Conservation (phyloP, 2,113 vertebrate species). For the Onychostruthus taczanowskii region DNA sequence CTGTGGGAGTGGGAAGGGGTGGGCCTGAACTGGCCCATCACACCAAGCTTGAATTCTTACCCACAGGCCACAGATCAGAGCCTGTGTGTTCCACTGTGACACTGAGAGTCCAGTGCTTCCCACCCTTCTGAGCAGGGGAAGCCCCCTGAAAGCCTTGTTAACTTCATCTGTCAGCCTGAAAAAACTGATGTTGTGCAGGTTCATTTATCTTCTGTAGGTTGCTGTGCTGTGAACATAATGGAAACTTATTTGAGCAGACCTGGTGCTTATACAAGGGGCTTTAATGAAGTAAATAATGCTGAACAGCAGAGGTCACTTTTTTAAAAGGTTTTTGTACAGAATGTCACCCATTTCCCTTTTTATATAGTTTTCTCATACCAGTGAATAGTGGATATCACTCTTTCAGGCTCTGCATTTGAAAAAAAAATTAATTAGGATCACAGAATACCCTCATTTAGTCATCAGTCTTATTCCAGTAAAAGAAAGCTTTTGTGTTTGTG, state of each 20-base stretch:
- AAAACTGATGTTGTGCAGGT: not conserved
- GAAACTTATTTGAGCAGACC: not conserved
- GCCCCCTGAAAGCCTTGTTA: not conserved
- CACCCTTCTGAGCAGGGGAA: not conserved
- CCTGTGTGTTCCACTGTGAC: not conserved
- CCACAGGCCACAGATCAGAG: not conserved
- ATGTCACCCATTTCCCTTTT: not conserved
- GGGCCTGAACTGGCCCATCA: not conserved
- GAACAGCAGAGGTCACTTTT: not conserved
- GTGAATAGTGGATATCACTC: not conserved
- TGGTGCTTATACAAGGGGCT: not conserved
- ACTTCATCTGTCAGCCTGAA: not conserved
- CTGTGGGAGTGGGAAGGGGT: not conserved
- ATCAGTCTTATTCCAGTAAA: not conserved
- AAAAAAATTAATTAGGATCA: not conserved
- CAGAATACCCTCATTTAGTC: not conserved
- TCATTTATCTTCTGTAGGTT: not conserved
- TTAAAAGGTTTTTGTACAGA: not conserved
- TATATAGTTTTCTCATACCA: not conserved
- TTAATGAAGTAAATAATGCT: constrained; percentile 3
- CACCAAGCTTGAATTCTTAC: not conserved
- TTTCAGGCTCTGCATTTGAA: not conserved
- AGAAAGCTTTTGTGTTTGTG: constrained; percentile 35
- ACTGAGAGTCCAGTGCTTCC: not conserved
- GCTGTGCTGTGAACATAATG: not conserved